Evolutionary conservation across 2,888 invertebrate species (phyloP).

Genomic region (Anagyrus pseudococci): DNA sequence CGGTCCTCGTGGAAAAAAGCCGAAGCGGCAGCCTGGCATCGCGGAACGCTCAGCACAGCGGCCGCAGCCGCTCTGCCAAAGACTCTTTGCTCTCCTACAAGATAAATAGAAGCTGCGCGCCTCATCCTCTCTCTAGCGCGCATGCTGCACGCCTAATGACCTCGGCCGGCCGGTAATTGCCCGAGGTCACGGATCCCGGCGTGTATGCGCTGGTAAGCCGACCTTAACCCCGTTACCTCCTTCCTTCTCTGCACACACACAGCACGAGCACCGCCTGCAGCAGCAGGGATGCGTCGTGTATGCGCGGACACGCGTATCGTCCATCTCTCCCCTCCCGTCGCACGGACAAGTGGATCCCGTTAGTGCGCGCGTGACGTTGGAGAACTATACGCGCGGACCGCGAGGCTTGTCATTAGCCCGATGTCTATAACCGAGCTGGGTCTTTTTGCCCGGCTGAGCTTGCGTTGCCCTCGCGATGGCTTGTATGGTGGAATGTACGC

Average conservation of each 20-base stretch:
- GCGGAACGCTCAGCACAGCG: neutral
- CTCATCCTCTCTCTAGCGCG: too few relatives aligned
- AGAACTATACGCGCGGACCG: neutral
- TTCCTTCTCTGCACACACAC: too few relatives aligned
- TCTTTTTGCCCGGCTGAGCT: too few relatives aligned
- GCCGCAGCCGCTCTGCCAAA: neutral
- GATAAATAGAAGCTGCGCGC: neutral
- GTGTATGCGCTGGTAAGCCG: conserved; percentile 37
- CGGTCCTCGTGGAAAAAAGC: neutral
- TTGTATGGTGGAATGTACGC: too few relatives aligned
- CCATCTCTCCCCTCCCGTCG: neutral
- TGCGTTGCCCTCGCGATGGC: too few relatives aligned
- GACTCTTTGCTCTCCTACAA: neutral
- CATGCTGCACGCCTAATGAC: conserved; percentile 33
- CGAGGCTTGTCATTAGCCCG: neutral
- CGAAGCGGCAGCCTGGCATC: neutral
- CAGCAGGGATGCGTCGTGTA: too few relatives aligned
- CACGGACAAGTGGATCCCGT: too few relatives aligned
- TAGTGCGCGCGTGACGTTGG: neutral
- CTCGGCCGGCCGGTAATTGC: conserved; percentile 37
- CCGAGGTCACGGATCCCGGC: conserved; percentile 43
- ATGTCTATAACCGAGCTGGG: too few relatives aligned
- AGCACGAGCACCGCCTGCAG: too few relatives aligned
- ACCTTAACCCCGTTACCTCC: conserved; percentile 48
- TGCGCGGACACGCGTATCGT: too few relatives aligned